A percentile compares a stretch with the other conserved stretches of the same genome.
phyloP scores from a whole-genome alignment of 2,888 invertebrate species.

The Onchidella celtica region DNA sequence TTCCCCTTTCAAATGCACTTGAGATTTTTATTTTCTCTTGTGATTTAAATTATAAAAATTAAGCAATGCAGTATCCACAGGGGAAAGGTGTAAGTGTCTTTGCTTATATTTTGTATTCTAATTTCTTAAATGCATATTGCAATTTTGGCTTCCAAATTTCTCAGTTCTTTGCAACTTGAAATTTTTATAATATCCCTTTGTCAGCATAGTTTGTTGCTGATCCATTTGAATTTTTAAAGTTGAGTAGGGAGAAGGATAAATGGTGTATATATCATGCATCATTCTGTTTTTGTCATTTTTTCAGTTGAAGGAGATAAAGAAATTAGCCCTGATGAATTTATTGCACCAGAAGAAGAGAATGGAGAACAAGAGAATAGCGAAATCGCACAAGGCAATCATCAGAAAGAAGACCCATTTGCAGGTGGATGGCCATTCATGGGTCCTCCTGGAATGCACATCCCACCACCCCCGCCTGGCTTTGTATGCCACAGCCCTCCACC shows the following conservation, averaged over 20 bases:
- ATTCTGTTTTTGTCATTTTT: too few species aligned
- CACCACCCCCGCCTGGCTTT: conserved; percentile 14
- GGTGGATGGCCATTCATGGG: background rate
- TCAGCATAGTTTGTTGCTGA: too few species aligned
- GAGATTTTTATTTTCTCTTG: too few species aligned
- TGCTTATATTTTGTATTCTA: background rate
- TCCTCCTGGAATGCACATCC: background rate
- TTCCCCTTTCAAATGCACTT: too few species aligned
- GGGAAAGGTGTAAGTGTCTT: background rate
- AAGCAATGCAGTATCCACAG: background rate
- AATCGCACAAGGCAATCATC: background rate
- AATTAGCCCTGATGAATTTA: background rate
- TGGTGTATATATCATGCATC: too few species aligned
- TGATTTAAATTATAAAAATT: too few species aligned
- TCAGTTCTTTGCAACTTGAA: background rate
- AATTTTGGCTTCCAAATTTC: background rate
- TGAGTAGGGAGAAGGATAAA: too few species aligned
- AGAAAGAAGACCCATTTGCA: conserved; percentile 4
- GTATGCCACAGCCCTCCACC: background rate
- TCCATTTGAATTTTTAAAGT: too few species aligned
- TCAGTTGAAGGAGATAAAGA: conserved; percentile 35
- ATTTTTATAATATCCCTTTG: background rate
- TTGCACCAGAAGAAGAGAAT: background rate
- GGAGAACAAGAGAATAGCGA: background rate
- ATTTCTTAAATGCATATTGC: background rate